These are phyloP conservation scores for Aptenodytes patagonicus DNA, from an alignment of 2,113 vertebrate species.

Conservation along the genomic window DNA sequence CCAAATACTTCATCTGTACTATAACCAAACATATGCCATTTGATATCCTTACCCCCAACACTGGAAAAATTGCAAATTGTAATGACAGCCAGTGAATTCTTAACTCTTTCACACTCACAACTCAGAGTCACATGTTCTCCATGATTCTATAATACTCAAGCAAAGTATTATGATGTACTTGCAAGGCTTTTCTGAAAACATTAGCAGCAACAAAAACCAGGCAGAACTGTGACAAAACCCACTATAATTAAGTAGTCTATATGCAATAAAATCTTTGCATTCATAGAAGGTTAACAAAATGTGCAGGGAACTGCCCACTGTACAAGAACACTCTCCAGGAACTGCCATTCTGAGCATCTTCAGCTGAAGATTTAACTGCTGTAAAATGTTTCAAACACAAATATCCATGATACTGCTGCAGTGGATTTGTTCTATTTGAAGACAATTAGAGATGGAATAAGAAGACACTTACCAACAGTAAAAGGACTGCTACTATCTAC, in stretches of 20 bases:
- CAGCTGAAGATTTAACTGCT: background rate
- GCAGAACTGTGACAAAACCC: background rate
- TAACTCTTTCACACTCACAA: background rate
- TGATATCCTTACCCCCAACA: background rate
- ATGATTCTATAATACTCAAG: background rate
- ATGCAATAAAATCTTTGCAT: background rate
- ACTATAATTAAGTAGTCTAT: background rate
- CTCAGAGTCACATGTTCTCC: background rate
- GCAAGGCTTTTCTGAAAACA: background rate
- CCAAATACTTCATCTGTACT: background rate
- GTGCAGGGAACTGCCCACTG: background rate
- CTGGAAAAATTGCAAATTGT: background rate
- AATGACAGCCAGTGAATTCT: background rate
- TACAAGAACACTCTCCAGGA: background rate
- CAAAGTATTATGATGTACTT: background rate
- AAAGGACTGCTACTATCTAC: background rate
- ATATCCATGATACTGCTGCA: background rate
- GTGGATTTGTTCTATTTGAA: background rate
- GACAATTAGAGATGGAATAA: background rate
- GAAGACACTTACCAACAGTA: slow-evolving; percentile 25
- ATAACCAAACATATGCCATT: background rate
- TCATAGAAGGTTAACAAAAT: background rate
- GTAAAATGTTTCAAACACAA: background rate
- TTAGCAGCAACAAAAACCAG: background rate
- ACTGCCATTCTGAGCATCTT: background rate